Base-by-base conservation (phyloP, 37 sponge, comb jelly and placozoan genomes). In the Spongia lamella region DNA sequence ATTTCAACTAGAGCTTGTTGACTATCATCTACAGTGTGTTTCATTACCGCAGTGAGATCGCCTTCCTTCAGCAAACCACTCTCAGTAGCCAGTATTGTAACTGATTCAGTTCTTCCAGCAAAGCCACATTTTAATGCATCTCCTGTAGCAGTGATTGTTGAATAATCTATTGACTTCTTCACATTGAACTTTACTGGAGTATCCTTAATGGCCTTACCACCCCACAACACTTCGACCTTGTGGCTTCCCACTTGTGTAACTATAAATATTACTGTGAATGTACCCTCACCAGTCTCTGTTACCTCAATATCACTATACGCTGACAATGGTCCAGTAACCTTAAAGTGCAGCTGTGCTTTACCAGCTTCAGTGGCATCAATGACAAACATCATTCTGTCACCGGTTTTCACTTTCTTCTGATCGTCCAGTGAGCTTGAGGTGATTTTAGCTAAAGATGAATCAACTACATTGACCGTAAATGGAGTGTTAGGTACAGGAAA, bases 201-300 rank as follows among this genome's bases (percentile, higher is more conserved):
- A 6, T 66, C 58, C 11, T 79, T 79, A 14, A 95, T 76, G 0
- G 85, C 43, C 49, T 71, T 16, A 17, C 89, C 93, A 20, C 81
- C 86, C 55, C 72, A 85, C 26, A 73, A 59, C n/a, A 95, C 78
- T 17, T 61, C 80, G 11, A 95, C 80, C 0, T 37, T 24, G 56
- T 89, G 71, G 61, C 79, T 72, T 21, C 93, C 96, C 22, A 79
- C 63, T 40, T 95, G 90, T 78, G 78, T 83, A 3, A 90, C 86
- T 27, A 58, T 88, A 56, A 89, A 60, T 35, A 47, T 34, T 7
- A 73, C 80, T 16, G 77, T 83, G 79, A 59, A 89, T 61, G 81
- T 78, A 35, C 83, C 79, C 26, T 82, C 87, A 7, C 70, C 68
- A 19, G 66, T 81, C 16, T 83, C 77, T 32, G 31, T 70, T 7